Base-by-base conservation (phyloP, 1,140 invertebrate genomes). In the Drosophila ogumai region DNA sequence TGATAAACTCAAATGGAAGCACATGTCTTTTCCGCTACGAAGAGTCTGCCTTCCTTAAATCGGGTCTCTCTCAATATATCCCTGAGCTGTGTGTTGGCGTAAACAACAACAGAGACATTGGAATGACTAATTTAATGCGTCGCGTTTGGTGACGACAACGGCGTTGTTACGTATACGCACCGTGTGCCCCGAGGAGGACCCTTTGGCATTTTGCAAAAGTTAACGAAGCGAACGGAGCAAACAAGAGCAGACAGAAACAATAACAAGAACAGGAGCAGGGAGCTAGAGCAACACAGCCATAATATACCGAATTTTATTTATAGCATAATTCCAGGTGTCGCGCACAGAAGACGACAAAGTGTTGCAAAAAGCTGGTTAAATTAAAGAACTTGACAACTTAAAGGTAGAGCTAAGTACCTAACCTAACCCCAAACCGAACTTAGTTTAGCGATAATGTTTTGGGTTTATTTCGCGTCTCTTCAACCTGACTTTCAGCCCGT, bases 271-370 rank as follows among this genome's bases (percentile, higher is more conserved):
- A 34, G 15, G 13, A 25, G 52, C 40, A 15, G 31, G 34, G 34
- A 47, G 17, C 25, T 32, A 34, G 31, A 36, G 25, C 38, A 36
- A 13, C 38, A 22, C 38, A 31, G 52, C 54, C 82, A 80, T 80
- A 76, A 77, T 82, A 61, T 84, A 71, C 54, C 46, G 52, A 52
- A 63, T 67, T 85, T 90, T 88, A 88, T 88, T 87, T 87, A 86
- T 86, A 77, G 82, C 82, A 82, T 86, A 86, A 87, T 79, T 86
- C 81, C 81, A 86, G 82, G 82, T 63, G 82, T 72, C 69, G 67
- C 60, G 50, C 44, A 41, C 52, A 71, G 47, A 65, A 68, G 57
- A 46, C 66, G 71, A 68, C 67, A 85, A 75, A 82, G 67, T 81
- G 82, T 78, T 77, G 73, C 25, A 31, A 56, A 77, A 63, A 58